Conservation (phyloP, 2,113 vertebrate species). For the Axis porcinus region DNA sequence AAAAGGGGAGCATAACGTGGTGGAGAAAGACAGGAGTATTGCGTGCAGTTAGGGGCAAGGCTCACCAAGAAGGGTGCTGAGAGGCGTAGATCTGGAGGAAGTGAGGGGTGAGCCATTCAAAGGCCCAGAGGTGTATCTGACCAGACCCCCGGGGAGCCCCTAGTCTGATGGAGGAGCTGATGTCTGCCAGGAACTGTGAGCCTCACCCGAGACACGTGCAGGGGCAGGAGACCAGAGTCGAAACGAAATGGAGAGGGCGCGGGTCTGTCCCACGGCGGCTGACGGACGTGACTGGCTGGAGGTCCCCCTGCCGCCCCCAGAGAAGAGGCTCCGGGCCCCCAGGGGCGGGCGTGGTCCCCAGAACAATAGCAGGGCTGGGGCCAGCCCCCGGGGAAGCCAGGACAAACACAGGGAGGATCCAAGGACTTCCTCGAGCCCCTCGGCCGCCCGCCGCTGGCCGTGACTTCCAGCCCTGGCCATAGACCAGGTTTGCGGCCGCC, state of each 20-base stretch:
- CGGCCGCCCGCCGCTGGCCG: fast-evolving
- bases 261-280: background rate
- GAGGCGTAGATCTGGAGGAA: background rate
- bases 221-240: background rate
- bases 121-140: background rate
- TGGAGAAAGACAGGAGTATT: no score
- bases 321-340: background rate
- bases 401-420: slow-evolving; percentile 26
- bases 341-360: background rate
- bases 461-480: background rate
- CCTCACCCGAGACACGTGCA: background rate
- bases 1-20: fast-evolving
- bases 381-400: slow-evolving; percentile 35
- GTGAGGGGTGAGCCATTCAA: background rate
- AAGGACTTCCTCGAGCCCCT: slow-evolving; percentile 1
- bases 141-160: background rate
- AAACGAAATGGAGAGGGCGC: background rate
- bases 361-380: slow-evolving; percentile 47
- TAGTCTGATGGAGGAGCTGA: background rate
- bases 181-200: background rate
- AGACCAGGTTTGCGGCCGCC: background rate
- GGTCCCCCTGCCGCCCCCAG: background rate
- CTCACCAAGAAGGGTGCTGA: background rate
- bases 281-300: background rate
- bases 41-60: background rate